A percentile compares a stretch with the other conserved stretches of the same genome.
Evolutionary conservation across 2,888 invertebrate species (phyloP).

Genomic region (Stictocephala bisonia): DNA sequence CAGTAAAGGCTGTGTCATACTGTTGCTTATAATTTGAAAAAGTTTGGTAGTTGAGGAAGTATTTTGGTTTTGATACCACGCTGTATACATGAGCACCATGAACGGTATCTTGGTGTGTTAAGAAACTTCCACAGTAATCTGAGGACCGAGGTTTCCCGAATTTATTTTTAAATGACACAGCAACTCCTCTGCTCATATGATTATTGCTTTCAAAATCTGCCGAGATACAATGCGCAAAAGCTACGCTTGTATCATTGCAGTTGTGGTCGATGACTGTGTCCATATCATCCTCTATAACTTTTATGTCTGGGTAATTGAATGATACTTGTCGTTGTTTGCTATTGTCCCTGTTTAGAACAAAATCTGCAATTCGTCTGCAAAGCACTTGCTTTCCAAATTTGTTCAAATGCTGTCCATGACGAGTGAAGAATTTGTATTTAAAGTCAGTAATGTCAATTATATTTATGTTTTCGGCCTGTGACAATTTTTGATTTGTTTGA

Average conservation of each 20-base stretch:
- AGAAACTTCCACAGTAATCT: too few species aligned
- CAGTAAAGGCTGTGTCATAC: too few species aligned
- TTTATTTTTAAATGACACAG: neutral
- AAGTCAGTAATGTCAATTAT: neutral
- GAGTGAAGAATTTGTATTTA: neutral
- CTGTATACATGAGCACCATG: too few species aligned
- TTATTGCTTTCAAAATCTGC: neutral
- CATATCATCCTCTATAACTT: neutral
- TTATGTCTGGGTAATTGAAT: neutral
- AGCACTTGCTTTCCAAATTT: neutral
- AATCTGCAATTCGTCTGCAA: neutral
- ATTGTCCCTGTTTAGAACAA: neutral
- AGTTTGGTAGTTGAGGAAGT: too few species aligned
- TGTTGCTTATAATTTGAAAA: too few species aligned
- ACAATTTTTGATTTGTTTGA: neutral
- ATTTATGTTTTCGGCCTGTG: neutral
- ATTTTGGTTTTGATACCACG: too few species aligned
- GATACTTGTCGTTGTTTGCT: neutral
- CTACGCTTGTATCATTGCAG: neutral
- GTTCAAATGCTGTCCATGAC: neutral
- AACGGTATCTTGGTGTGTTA: too few species aligned
- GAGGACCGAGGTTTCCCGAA: constrained; percentile 24
- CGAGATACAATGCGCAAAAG: constrained; percentile 18
- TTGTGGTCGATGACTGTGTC: too few species aligned
- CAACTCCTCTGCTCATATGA: constrained; percentile 1